Base-by-base conservation (phyloP, 2,113 vertebrate species). In the Drymodes brunneopygia region DNA sequence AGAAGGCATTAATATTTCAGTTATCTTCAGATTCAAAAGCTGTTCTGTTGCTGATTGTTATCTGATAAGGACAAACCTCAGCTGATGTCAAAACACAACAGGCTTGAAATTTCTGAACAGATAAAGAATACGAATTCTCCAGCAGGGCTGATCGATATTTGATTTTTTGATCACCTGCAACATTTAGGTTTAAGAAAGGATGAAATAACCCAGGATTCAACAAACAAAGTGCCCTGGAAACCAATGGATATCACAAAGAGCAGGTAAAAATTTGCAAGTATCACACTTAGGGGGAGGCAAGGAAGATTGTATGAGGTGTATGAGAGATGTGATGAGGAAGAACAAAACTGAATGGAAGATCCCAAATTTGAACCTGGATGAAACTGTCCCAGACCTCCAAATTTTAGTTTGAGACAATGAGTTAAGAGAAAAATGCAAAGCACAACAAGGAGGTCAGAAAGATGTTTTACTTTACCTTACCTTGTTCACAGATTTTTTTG, bases 401-500 rank as follows among this genome's bases (percentile, higher is more conserved):
- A 23, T 19, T 51, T 62, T 24, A 66, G 10, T 21, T 45, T 60
- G 31, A 72, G 38, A 48, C 47, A 44, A 50, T 4, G 20, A n/a
- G 2, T 47, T 42, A 64, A 35, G 23, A 81, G 45, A 82, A 93
- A 45, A 27, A 53, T 2, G 5, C 19, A 54, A 50, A 84, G n/a
- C 10, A 29, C 0, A 1, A 14, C 5, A 40, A 77, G 57, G 25
- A 56, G 7, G 6, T 35, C n/a, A 62, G 51, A 74, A 80, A 74
- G 20, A 47, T 7, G 4, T 36, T 85, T 77, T 48, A n/a, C 3
- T 89, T 87, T 36, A 61, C 29, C 97, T 96, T 98, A 99, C 99
- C 99, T 99, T 98, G 99, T 96, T 99, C 99, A 98, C 99, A 99
- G 92, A 99, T 98, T 94, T 97, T 98, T 98, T 99, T 99, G 24